Conservation (phyloP, 1,140 invertebrate species). For the Anastrepha obliqua region DNA sequence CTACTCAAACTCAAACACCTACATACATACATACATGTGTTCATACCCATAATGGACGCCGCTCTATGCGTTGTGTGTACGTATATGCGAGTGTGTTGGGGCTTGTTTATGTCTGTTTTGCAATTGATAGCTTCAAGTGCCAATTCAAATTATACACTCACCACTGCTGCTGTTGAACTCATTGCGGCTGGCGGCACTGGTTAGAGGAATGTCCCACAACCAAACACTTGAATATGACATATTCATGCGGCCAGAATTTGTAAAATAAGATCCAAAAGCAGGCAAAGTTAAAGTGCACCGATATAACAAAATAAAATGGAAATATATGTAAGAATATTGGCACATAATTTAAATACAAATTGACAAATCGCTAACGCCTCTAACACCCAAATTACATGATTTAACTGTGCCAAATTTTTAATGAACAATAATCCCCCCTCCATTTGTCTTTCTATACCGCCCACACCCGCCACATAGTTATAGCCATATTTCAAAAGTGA, state of each 20-base stretch:
- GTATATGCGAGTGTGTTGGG: not conserved
- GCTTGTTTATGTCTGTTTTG: slow-evolving; percentile 2
- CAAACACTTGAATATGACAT: slow-evolving; percentile 26
- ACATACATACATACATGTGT: not conserved
- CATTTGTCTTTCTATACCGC: too few relatives aligned
- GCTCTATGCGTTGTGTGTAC: not conserved
- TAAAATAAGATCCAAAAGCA: not conserved
- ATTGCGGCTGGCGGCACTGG: not conserved
- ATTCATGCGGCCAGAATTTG: not conserved
- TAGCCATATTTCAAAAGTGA: slow-evolving; percentile 4
- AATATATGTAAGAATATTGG: too few relatives aligned
- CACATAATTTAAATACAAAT: too few relatives aligned
- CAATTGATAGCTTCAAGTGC: slow-evolving; percentile 55
- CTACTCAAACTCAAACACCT: slow-evolving; percentile 1
- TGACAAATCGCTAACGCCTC: too few relatives aligned
- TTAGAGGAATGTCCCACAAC: not conserved
- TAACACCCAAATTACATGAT: too few relatives aligned
- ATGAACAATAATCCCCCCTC: too few relatives aligned
- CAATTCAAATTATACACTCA: slow-evolving; percentile 46
- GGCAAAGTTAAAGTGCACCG: not conserved
- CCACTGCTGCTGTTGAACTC: not conserved
- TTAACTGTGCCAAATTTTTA: too few relatives aligned
- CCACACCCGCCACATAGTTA: not conserved
- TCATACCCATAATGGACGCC: not conserved
- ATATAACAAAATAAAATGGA: not conserved